phyloP scores from a whole-genome alignment of 2,113 vertebrate genomes.

The Arenaria interpres region DNA sequence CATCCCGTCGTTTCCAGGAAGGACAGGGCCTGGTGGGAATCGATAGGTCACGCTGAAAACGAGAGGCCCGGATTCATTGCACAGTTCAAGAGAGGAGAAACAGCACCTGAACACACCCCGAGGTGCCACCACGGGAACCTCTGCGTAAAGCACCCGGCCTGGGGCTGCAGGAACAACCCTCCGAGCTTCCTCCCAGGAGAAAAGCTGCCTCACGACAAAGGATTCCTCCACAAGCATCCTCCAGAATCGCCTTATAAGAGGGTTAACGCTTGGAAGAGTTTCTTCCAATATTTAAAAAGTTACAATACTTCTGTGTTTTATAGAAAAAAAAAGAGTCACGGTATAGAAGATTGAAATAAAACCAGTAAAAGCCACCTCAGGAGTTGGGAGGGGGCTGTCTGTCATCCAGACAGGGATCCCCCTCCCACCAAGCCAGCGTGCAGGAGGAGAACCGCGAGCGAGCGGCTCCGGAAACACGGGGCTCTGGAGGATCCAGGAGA shows the following conservation, averaged over 20 bases:
- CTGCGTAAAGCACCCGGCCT: neutral
- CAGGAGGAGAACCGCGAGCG: neutral
- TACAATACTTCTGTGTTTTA: neutral
- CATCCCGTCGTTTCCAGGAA: neutral
- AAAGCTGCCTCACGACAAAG: neutral
- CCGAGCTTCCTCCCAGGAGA: neutral
- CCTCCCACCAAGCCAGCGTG: neutral
- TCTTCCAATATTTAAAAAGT: neutral
- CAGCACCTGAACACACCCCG: neutral
- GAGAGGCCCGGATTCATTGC: neutral
- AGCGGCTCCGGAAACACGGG: neutral
- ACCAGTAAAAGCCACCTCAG: neutral
- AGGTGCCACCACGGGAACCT: neutral
- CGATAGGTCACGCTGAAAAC: rapidly evolving
- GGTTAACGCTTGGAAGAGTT: neutral
- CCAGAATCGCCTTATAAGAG: neutral
- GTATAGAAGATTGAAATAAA: neutral
- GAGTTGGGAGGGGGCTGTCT: neutral
- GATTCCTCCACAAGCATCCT: neutral
- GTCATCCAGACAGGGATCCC: neutral
- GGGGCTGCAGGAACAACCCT: neutral
- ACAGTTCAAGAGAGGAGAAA: neutral
- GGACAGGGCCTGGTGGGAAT: neutral
- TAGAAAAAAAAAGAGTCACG: neutral
- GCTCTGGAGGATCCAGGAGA: neutral